These are phyloP conservation scores for Lumbricus terrestris DNA, from an alignment of 2,888 invertebrate species.

Conservation along the genomic window DNA sequence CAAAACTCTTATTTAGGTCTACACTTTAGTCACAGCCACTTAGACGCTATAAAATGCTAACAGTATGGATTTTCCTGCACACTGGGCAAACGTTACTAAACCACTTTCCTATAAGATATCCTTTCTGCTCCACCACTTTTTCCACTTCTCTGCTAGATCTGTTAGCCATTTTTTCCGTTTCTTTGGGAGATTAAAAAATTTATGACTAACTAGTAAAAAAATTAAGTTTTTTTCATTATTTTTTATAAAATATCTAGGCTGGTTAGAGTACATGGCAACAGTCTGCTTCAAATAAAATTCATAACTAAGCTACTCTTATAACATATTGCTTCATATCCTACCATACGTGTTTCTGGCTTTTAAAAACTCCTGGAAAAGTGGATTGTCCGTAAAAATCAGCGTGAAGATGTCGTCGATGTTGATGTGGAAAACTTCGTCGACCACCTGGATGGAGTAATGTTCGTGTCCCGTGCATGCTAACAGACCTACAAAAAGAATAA, in stretches of 20 bases:
- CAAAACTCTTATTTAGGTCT: not conserved
- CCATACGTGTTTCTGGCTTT: conserved; percentile 74
- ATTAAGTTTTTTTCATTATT: not conserved
- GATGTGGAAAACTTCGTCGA: conserved; percentile 77
- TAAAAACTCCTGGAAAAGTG: conserved; percentile 83
- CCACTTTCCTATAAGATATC: not conserved
- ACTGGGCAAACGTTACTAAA: not conserved
- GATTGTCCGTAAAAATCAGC: conserved; percentile 86
- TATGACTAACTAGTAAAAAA: not conserved
- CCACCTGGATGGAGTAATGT: conserved; percentile 48
- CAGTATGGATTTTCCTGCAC: not conserved
- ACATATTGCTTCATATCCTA: conserved; percentile 14
- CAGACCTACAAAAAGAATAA: not conserved
- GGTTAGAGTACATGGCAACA: not conserved
- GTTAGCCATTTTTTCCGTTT: not conserved
- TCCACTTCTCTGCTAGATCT: too few species aligned
- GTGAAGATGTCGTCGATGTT: conserved; percentile 87
- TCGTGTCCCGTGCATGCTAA: conserved; percentile 47
- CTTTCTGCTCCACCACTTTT: too few species aligned
- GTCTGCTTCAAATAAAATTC: not conserved
- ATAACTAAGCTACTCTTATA: not conserved
- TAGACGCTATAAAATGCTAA: not conserved
- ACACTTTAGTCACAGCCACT: not conserved
- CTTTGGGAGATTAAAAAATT: not conserved
- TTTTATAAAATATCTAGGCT: not conserved